A percentile compares a stretch with the other conserved stretches of the same genome.
These are phyloP conservation scores for Xiphorhynchus erythropygius DNA, from an alignment of 2,797 vertebrate species.

Conservation along the genomic window DNA sequence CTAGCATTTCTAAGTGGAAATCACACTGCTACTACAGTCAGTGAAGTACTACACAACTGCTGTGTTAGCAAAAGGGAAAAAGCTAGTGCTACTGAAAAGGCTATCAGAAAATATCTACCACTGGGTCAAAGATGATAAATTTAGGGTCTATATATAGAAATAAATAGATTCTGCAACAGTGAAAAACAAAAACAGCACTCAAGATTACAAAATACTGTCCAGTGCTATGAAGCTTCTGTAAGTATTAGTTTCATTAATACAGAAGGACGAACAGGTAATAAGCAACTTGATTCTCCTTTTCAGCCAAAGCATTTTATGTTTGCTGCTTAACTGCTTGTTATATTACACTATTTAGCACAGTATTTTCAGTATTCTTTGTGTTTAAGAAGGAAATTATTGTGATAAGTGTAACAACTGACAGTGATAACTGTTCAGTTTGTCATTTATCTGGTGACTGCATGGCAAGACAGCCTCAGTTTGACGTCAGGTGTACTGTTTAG, in stretches of 20 bases:
- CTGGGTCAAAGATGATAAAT: not conserved
- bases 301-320: not conserved
- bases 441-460: not conserved
- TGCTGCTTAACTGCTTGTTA: not conserved
- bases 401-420: not conserved
- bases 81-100: not conserved
- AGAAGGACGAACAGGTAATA: not conserved
- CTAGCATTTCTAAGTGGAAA: not conserved
- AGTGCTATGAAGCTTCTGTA: not conserved
- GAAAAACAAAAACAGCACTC: not conserved
- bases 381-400: not conserved
- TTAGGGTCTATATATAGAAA: not conserved
- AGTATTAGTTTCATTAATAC: not conserved
- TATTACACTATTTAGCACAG: not conserved
- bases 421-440: not conserved
- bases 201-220: slow-evolving; percentile 6
- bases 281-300: not conserved
- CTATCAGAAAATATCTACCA: not conserved
- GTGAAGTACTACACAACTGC: not conserved
- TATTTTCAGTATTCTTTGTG: not conserved
- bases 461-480: not conserved
- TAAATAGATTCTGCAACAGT: not conserved
- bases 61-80: not conserved
- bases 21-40: not conserved
- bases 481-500: not conserved